These are phyloP conservation scores for Allacma fusca DNA, from an alignment of 2,888 invertebrate species.

Conservation along the genomic window DNA sequence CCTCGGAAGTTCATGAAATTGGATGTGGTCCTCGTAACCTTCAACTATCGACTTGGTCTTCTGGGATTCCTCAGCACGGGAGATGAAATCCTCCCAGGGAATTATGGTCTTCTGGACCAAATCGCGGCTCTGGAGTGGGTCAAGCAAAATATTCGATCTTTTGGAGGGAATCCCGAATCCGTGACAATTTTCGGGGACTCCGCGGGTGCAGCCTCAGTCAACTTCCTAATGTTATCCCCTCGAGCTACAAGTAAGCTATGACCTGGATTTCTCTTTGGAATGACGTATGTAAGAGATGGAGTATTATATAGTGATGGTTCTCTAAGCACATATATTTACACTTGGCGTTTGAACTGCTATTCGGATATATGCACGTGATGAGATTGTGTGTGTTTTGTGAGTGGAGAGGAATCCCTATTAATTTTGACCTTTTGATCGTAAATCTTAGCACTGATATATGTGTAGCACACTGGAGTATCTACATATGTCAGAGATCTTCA, in stretches of 20 bases:
- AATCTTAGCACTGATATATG: too few species aligned
- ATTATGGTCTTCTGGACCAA: conserved; percentile 51
- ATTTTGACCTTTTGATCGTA: too few species aligned
- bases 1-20: conserved; percentile 71
- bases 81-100: conserved; percentile 47
- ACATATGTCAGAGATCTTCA: too few species aligned
- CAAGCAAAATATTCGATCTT: conserved; percentile 25
- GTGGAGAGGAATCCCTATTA: too few species aligned
- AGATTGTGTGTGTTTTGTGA: too few species aligned
- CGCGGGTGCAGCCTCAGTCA: conserved; percentile 67
- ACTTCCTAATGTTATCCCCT: conserved; percentile 68
- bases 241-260: conserved; percentile 64
- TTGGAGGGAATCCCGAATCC: conserved; percentile 63
- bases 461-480: too few species aligned
- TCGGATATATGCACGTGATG: too few species aligned
- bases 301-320: too few species aligned
- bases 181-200: conserved; percentile 68
- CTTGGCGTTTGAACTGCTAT: too few species aligned
- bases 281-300: not conserved
- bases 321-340: too few species aligned
- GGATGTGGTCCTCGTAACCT: conserved; percentile 73
- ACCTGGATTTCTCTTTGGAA: not conserved
- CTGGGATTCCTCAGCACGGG: conserved; percentile 55
- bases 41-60: conserved; percentile 72
- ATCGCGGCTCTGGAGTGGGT: conserved; percentile 44